Evolutionary conservation across 2,888 invertebrate species (phyloP).

Genomic region (Mythimna loreyi): DNA sequence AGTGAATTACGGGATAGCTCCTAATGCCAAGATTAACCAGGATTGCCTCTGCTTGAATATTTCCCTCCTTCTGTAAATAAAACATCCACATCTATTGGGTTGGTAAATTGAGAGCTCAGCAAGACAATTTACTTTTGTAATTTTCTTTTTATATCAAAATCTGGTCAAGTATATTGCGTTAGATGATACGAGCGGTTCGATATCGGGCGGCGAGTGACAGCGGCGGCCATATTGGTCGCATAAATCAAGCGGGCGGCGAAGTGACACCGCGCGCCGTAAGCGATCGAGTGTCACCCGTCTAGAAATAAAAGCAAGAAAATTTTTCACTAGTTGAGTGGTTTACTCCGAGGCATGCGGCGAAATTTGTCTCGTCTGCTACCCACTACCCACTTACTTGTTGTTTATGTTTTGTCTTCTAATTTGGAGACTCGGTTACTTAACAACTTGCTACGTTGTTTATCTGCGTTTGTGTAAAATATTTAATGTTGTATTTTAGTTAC

Average conservation of each 20-base stretch:
- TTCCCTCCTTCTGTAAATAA: slow-evolving; percentile 64
- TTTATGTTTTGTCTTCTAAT: slow-evolving; percentile 68
- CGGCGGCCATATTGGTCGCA: slow-evolving; percentile 89
- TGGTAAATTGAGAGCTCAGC: slow-evolving; percentile 64
- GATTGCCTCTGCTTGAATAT: slow-evolving; percentile 64
- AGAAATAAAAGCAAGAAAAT: slow-evolving; percentile 88
- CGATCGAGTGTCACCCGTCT: slow-evolving; percentile 89
- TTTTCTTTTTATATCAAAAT: slow-evolving; percentile 64
- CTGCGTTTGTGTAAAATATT: slow-evolving; percentile 60
- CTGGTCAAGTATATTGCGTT: slow-evolving; percentile 73
- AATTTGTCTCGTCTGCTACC: slow-evolving; percentile 82
- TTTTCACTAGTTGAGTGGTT: slow-evolving; percentile 88
- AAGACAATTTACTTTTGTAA: slow-evolving; percentile 67
- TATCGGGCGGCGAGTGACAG: slow-evolving; percentile 86
- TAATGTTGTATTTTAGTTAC: slow-evolving; percentile 57
- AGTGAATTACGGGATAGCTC: slow-evolving; percentile 65
- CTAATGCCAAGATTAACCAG: slow-evolving; percentile 66
- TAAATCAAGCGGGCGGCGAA: slow-evolving; percentile 88
- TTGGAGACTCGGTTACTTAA: slow-evolving; percentile 62
- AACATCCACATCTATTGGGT: slow-evolving; percentile 61
- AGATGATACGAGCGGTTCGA: slow-evolving; percentile 84
- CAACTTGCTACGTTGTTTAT: slow-evolving; percentile 59
- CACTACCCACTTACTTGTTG: slow-evolving; percentile 63
- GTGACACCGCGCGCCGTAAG: slow-evolving; percentile 87
- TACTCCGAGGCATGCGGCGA: slow-evolving; percentile 84